Conservation (phyloP, 2,797 vertebrate species). For the Masticophis lateralis region DNA sequence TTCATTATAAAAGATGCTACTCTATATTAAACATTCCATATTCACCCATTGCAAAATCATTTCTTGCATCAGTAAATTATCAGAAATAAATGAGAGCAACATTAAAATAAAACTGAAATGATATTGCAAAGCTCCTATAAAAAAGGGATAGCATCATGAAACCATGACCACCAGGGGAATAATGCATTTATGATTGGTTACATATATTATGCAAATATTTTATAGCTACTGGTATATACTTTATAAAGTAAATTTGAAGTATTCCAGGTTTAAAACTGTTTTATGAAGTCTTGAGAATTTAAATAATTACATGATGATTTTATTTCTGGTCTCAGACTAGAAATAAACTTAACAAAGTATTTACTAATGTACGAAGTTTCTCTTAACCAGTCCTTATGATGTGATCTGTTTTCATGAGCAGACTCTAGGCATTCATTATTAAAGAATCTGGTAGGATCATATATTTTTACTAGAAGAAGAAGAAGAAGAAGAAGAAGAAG, state of each 20-base stretch:
- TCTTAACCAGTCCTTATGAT: slow-evolving; percentile 67
- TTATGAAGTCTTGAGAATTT: slow-evolving; percentile 53
- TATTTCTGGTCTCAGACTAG: slow-evolving; percentile 69
- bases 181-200: slow-evolving; percentile 59
- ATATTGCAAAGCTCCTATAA: background rate
- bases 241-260: slow-evolving; percentile 77
- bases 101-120: background rate
- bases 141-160: background rate
- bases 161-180: slow-evolving; percentile 18
- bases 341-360: slow-evolving; percentile 77
- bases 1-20: background rate
- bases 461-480: background rate
- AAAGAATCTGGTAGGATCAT: slow-evolving; percentile 9
- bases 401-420: slow-evolving; percentile 72
- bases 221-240: slow-evolving; percentile 65
- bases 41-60: background rate
- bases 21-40: background rate
- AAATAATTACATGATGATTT: slow-evolving; percentile 78
- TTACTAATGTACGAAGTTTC: slow-evolving; percentile 80
- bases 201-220: slow-evolving; percentile 76
- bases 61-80: background rate
- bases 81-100: background rate
- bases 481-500: no score
- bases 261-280: slow-evolving; percentile 75
- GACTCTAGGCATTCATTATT: slow-evolving; percentile 64